Base-by-base conservation (phyloP, 2,113 vertebrate genomes). In the Pseudolaguvia tuberculata region DNA sequence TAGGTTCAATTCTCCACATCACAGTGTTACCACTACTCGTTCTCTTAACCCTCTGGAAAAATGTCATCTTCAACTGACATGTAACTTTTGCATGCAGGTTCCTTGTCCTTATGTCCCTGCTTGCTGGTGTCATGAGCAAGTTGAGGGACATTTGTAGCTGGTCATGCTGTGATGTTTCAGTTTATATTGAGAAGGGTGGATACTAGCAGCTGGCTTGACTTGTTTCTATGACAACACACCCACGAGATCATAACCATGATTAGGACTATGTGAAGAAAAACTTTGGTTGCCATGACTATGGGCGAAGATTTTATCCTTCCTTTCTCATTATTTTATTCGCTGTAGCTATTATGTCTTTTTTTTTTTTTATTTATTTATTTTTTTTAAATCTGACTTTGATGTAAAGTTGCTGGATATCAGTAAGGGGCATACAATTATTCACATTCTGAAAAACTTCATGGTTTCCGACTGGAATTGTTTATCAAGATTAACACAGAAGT, bases 141-240 rank as follows among this genome's bases (percentile, higher is more conserved):
- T n/a, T 53, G 20, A 27, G 51, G 27, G 42, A 77, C 57, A 20
- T n/a, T 29, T 23, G 25, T 9, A 42, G 58, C 23, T 27, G 75
- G 71, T 65, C 75, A 71, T 47, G 80, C 78, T 79, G 80, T 83
- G 82, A 78, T 79, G 79, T 82, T 88, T 67, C 45, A 2, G 31
- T 21, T n/a, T 48, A 35, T 47, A 56, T 45, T 18, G n/a, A 11
- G 35, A 42, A 10, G 52, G 52, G 35, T 20, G 17, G 45, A 29
- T 58, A 70, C 45, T 62, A 79, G 83, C 84, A 83, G 78, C 83
- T 84, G 86, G 84, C 89, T 91, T 91, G 89, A 88, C 89, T 83
- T 85, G 90, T 92, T 91, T 85, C 91, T 86, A 91, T 91, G 88
- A 88, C 81, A 89, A 92, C 89, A 81, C 87, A 73, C 91, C 89